Base-by-base conservation (phyloP, 2,113 vertebrate genomes). In the Xiphophorus maculatus region DNA sequence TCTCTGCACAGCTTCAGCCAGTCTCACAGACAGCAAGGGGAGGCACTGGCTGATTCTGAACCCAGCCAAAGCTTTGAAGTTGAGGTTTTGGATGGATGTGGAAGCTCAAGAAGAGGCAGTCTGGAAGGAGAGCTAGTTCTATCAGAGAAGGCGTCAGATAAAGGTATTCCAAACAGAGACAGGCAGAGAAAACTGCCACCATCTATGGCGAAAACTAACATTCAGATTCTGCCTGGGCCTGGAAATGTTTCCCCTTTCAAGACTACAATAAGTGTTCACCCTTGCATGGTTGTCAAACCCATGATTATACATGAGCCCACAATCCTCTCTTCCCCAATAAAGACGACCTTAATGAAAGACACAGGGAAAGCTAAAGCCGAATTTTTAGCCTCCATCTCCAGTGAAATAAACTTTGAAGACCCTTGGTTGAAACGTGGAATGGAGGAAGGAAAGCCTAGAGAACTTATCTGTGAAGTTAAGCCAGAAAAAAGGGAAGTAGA, bases 391-490 rank as follows among this genome's bases (percentile, higher is more conserved):
- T 94, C 94, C 68, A 89, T 92, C 33, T 93, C 92, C 65, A 92
- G 88, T 63, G 95, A 96, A 67, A 94, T 95, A 40, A 94, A 82
- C 65, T 99, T 98, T 87, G 97, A 97, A 77, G 97, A 99, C 87
- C 98, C 98, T 48, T 99, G 98, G 98, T 88, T 99, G 76, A 98
- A 96, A 87, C 94, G 96, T n/a, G 95, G 96, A 5, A 91, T 93
- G 61, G 71, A 77, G 61, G 96, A 96, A 68, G 17, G 0, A 0
- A 91, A 76, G 30, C 73, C 75, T 0, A 85, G 44, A 44, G 91
- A 93, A 54, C 32, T 79, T 0, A 0, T 22, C 0, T 82, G 90
- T 85, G 83, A 94, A 76, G 28, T 76, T 15, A 94, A 93, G 51
- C 68, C 87, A 0, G 96, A 96, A 17, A 93, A 88, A 74, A 94